Evolutionary conservation across 2,797 vertebrate species (phyloP).

Genomic region (Sphenopsis melanotis): DNA sequence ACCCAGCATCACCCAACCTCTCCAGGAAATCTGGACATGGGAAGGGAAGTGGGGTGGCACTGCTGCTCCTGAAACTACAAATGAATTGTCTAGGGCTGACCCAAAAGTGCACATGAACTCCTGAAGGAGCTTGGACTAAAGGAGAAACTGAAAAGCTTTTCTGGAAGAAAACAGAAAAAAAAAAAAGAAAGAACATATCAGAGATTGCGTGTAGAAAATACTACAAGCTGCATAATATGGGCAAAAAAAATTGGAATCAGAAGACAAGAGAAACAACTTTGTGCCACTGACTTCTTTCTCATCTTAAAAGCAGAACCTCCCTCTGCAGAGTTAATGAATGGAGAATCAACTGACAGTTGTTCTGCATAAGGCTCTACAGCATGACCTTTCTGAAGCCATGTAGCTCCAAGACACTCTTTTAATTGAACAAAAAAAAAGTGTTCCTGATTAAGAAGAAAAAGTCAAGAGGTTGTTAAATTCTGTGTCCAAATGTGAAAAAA

Average conservation of each 20-base stretch:
- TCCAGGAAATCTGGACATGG: not conserved
- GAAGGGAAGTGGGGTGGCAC: not conserved
- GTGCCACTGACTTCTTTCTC: not conserved
- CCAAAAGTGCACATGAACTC: not conserved
- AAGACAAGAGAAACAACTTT: not conserved
- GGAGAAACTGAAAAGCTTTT: not conserved
- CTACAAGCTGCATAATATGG: not conserved
- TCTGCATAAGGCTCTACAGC: not conserved
- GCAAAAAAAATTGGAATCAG: not conserved
- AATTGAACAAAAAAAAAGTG: not conserved
- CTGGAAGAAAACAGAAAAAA: not conserved
- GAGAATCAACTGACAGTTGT: not conserved
- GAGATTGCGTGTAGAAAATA: not conserved
- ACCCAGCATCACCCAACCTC: not conserved
- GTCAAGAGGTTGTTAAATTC: not conserved
- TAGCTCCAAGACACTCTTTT: not conserved
- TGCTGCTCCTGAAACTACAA: not conserved
- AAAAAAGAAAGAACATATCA: fast-evolving
- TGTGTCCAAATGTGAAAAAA: not conserved
- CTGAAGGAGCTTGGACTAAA: not conserved
- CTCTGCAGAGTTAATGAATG: not conserved
- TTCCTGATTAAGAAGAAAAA: not conserved
- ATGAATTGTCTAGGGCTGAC: not conserved
- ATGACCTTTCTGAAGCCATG: not conserved
- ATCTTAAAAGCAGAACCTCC: not conserved